These are phyloP conservation scores for Orycteropus afer DNA, from an alignment of 2,113 vertebrate species.

Conservation along the genomic window DNA sequence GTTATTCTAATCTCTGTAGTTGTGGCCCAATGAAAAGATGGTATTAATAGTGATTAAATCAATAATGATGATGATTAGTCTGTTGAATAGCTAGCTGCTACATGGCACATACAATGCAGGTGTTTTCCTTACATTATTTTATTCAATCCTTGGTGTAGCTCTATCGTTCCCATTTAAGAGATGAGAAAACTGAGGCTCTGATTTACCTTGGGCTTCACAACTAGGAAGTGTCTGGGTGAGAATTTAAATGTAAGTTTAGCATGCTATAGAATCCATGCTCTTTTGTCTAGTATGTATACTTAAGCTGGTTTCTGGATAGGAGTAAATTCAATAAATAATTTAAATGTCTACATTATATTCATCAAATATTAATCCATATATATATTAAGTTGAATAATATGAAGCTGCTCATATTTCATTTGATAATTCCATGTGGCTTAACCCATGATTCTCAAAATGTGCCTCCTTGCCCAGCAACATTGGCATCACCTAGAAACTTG, in stretches of 20 bases:
- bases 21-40: not conserved
- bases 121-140: not conserved
- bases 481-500: not conserved
- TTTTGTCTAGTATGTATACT: not conserved
- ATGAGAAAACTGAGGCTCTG: not conserved
- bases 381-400: not conserved
- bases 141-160: not conserved
- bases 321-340: not conserved
- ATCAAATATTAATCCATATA: not conserved
- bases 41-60: not conserved
- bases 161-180: not conserved
- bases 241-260: not conserved
- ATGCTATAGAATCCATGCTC: not conserved
- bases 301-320: not conserved
- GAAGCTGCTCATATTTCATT: not conserved
- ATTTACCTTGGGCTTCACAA: not conserved
- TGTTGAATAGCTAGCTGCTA: not conserved
- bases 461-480: not conserved
- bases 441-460: not conserved
- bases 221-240: not conserved
- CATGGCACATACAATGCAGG: not conserved
- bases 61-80: not conserved
- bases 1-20: constrained; percentile 16
- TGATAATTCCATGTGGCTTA: not conserved
- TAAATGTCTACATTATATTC: not conserved